Percentiles rank a stretch among this genome's conserved stretches.
Evolutionary conservation across 2,888 invertebrate genomes (phyloP).

Genomic region (Macrosoma leucophasiata): DNA sequence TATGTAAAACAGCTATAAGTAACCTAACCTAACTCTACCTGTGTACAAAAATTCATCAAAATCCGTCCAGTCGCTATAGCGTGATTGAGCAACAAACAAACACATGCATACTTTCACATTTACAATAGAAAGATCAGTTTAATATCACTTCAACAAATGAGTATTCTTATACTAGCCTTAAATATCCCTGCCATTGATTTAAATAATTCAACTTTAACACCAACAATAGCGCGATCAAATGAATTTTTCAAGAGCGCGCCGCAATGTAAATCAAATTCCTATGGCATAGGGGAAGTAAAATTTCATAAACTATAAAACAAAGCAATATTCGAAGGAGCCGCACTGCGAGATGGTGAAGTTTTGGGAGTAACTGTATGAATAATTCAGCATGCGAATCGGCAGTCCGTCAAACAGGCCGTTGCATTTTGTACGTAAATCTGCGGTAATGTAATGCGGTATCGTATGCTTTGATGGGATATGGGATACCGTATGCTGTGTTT

Average conservation of each 20-base stretch:
- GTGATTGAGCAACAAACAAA: too few species aligned
- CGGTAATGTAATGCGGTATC: conserved; percentile 37
- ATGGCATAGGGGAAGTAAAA: conserved; percentile 36
- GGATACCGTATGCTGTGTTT: conserved; percentile 54
- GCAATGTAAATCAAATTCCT: conserved; percentile 15
- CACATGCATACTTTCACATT: too few species aligned
- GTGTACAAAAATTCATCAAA: too few species aligned
- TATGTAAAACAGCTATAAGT: too few species aligned
- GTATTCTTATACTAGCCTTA: too few species aligned
- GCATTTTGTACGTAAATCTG: conserved; percentile 66
- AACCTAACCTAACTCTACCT: too few species aligned
- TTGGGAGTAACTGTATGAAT: conserved; percentile 60
- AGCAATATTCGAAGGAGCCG: conserved; percentile 53
- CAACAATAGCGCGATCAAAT: conserved; percentile 7
- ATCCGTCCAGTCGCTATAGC: too few species aligned
- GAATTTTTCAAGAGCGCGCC: background rate
- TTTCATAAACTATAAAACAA: conserved; percentile 64
- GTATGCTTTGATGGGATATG: too few species aligned
- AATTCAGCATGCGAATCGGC: conserved; percentile 67
- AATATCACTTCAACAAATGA: too few species aligned
- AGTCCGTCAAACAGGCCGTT: conserved; percentile 63
- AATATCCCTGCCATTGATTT: too few species aligned
- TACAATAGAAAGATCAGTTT: too few species aligned
- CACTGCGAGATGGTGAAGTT: conserved; percentile 49
- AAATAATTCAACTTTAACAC: too few species aligned